Evolutionary conservation across 2,113 vertebrate species (phyloP).

Genomic region (Bostrychus sinensis): DNA sequence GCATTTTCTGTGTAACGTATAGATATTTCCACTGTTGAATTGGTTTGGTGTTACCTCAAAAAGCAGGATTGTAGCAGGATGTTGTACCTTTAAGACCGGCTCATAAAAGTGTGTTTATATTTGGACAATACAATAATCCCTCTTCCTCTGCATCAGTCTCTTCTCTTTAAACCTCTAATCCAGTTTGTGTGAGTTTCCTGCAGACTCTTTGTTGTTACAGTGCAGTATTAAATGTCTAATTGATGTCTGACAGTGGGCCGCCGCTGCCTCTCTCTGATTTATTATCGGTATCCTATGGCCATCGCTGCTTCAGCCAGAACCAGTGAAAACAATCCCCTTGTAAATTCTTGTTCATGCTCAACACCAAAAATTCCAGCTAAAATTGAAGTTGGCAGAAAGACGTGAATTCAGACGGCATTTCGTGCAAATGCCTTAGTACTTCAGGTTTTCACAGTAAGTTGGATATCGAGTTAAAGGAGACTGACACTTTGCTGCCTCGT

Average conservation of each 20-base stretch:
- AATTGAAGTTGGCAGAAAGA: slow-evolving; percentile 57
- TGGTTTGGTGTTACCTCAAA: too few species aligned
- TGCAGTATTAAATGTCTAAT: slow-evolving; percentile 20
- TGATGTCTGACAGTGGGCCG: slow-evolving; percentile 14
- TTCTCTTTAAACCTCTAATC: background rate
- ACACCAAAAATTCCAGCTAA: slow-evolving; percentile 59
- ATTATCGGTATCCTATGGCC: slow-evolving; percentile 44
- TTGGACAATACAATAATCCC: too few species aligned
- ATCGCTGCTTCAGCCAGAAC: slow-evolving; percentile 36
- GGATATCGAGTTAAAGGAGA: slow-evolving; percentile 3
- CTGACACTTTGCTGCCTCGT: background rate
- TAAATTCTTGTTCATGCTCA: slow-evolving; percentile 63
- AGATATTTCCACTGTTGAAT: too few species aligned
- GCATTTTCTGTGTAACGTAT: too few species aligned
- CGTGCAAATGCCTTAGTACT: slow-evolving; percentile 21
- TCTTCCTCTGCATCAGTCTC: too few species aligned
- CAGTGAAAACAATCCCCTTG: slow-evolving; percentile 71
- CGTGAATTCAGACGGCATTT: slow-evolving; percentile 53
- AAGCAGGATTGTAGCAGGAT: too few species aligned
- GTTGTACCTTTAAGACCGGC: too few species aligned
- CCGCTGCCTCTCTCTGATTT: slow-evolving; percentile 38
- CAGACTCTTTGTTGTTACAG: slow-evolving; percentile 10
- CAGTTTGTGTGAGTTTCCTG: slow-evolving; percentile 19
- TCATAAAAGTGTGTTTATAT: too few species aligned
- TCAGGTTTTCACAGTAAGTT: background rate